phyloP scores from a whole-genome alignment of 2,888 invertebrate genomes.

The Fragum whitleyi region DNA sequence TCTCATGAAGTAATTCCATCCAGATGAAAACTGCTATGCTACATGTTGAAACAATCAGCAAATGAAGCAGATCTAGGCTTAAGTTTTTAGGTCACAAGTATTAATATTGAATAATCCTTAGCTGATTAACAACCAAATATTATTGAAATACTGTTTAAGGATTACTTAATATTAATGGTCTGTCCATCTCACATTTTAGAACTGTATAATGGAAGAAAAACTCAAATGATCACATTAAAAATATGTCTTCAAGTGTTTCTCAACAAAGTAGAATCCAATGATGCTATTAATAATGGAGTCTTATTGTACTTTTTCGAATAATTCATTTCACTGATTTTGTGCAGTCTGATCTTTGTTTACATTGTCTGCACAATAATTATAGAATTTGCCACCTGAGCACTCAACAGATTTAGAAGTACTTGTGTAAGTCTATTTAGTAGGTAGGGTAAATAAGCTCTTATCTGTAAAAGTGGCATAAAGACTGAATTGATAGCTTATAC shows the following conservation, averaged over 20 bases:
- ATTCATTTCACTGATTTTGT: too few species aligned
- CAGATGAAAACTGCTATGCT: neutral
- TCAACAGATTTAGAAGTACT: neutral
- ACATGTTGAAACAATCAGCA: neutral
- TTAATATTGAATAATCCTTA: slow-evolving; percentile 12
- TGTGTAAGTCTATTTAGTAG: neutral
- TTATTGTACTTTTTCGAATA: too few species aligned
- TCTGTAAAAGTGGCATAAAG: neutral
- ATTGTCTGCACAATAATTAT: too few species aligned
- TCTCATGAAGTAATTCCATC: neutral
- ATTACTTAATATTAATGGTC: neutral
- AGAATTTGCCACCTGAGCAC: neutral
- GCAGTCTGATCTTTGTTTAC: too few species aligned
- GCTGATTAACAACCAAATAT: slow-evolving; percentile 2
- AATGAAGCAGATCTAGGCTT: neutral
- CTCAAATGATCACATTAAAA: too few species aligned
- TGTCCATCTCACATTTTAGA: neutral
- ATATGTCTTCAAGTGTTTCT: too few species aligned
- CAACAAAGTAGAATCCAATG: too few species aligned
- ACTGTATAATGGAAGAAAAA: too few species aligned
- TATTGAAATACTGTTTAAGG: slow-evolving; percentile 1
- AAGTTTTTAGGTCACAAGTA: slow-evolving; percentile 11
- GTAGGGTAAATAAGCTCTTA: neutral
- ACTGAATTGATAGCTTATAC: neutral
- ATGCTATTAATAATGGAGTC: too few species aligned